These are phyloP conservation scores for Tricholauxania praeusta DNA, from an alignment of 2,888 invertebrate species.

Conservation along the genomic window DNA sequence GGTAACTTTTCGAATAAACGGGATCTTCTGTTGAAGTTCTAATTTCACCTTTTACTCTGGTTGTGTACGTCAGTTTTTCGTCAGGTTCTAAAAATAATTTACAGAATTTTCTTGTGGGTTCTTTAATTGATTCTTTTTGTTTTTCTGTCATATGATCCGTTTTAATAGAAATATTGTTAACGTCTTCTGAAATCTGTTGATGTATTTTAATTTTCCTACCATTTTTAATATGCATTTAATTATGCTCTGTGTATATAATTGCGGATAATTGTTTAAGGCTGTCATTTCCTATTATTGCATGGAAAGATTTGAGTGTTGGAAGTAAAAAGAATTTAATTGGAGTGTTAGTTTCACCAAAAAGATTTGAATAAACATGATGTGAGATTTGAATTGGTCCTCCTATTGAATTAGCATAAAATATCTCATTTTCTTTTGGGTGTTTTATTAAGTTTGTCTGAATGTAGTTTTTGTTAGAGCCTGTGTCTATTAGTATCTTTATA, in stretches of 20 bases:
- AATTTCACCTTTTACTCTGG: conserved; percentile 28
- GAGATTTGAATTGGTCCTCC: background rate
- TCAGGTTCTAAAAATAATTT: conserved; percentile 5
- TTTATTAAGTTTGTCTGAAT: background rate
- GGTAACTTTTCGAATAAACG: conserved; percentile 28
- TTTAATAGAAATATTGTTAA: background rate
- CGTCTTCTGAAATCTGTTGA: background rate
- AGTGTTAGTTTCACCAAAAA: background rate
- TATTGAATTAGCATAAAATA: conserved; percentile 1
- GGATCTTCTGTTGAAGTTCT: conserved; percentile 19
- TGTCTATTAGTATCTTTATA: background rate
- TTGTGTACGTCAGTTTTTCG: conserved; percentile 20
- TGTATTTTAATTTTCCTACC: conserved; percentile 1
- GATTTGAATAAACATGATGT: background rate
- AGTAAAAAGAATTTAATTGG: background rate
- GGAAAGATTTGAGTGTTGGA: background rate
- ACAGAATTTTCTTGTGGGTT: background rate
- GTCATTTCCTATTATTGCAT: background rate
- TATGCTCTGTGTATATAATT: conserved; percentile 8
- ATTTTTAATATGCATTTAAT: background rate
- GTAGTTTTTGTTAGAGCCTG: conserved; percentile 10
- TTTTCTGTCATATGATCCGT: too few relatives aligned
- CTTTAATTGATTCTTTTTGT: too few relatives aligned
- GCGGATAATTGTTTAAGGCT: conserved; percentile 7
- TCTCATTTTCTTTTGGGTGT: background rate